Evolutionary conservation across 2,888 invertebrate species (phyloP), one percentile per base, ranked within the genome.

Genomic region (Petrolisthes cinctipes): DNA sequence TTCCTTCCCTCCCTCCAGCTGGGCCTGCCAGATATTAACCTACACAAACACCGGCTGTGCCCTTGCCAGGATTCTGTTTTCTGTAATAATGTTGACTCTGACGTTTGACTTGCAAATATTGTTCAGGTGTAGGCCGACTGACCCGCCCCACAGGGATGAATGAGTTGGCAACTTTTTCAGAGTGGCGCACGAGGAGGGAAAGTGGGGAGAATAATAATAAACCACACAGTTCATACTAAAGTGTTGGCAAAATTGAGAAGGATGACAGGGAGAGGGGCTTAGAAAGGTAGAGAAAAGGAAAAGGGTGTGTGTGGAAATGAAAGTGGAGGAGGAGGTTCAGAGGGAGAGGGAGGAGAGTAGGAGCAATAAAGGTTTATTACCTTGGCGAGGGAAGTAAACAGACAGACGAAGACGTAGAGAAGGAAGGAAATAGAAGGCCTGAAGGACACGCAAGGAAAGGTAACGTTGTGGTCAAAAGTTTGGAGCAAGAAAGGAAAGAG

Each of bases 61-160:
- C 56, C 56, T 54, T 56, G 73, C 66, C 82, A 83, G 71, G 82
- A 23, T 66, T 83, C 71, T 83, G 66, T 83, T 83, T 83, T 83
- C 82, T 83, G 66, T 83, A 23, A 83, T 83, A 83, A 83, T 83
- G 82, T 83, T 83, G 82, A 83, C 82, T 54, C 37, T 23, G 56
- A 56, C 82, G 61, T 82, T 56, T 54, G 73, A 56, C 73, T 73
- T 73, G 73, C 54, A 37, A 68, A 66, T 66, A 20, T 83, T 83
- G 71, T 56, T 82, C 53, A 20, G 71, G n/a, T 20, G n/a, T n/a
- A 14, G 14, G 6, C 20, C n/a, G 20, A 17, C 71, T 20, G n/a
- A 11, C 61, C 61, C 9, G 11, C 9, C 17, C 61, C 61, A 11
- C 61, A 11, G 61, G 57, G 20, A 5, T 20, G 73, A 73, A 20